Percentiles rank a stretch among this genome's conserved stretches.
Evolutionary conservation across 2,888 invertebrate species (phyloP).

Genomic region (Lysandra coridon): DNA sequence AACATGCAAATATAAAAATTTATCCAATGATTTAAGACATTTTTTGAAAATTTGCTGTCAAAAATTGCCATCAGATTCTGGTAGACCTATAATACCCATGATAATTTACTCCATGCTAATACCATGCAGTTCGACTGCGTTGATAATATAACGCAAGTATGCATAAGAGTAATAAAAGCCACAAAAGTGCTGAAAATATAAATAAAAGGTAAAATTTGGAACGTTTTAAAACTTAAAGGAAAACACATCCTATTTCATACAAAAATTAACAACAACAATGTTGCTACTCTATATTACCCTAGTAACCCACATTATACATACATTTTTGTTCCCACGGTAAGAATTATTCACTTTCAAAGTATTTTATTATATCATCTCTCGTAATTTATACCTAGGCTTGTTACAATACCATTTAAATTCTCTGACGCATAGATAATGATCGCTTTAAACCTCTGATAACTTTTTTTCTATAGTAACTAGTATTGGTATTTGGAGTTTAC

Average conservation of each 20-base stretch:
- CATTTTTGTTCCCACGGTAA: slow-evolving; percentile 39
- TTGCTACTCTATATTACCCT: slow-evolving; percentile 30
- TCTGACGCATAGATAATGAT: slow-evolving; percentile 12
- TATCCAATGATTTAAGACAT: no score
- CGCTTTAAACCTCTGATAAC: background rate
- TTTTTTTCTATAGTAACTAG: background rate
- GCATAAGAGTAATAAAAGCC: background rate
- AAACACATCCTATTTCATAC: background rate
- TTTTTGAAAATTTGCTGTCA: no score
- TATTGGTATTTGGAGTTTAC: background rate
- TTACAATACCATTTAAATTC: slow-evolving; percentile 26
- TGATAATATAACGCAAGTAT: background rate
- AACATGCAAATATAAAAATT: no score
- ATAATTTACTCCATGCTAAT: no score
- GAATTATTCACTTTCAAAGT: slow-evolving; percentile 36
- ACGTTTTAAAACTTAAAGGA: background rate
- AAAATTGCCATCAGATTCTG: no score
- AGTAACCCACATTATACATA: slow-evolving; percentile 37
- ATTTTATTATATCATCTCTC: slow-evolving; percentile 39
- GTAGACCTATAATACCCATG: no score
- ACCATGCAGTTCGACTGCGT: background rate
- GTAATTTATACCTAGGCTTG: slow-evolving; percentile 33
- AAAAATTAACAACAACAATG: slow-evolving; percentile 5
- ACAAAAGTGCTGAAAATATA: background rate
- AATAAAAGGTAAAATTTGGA: background rate